Evolutionary conservation across 1,140 invertebrate species (phyloP), one percentile per base, ranked within the genome.

Genomic region (Brachionus rubens): DNA sequence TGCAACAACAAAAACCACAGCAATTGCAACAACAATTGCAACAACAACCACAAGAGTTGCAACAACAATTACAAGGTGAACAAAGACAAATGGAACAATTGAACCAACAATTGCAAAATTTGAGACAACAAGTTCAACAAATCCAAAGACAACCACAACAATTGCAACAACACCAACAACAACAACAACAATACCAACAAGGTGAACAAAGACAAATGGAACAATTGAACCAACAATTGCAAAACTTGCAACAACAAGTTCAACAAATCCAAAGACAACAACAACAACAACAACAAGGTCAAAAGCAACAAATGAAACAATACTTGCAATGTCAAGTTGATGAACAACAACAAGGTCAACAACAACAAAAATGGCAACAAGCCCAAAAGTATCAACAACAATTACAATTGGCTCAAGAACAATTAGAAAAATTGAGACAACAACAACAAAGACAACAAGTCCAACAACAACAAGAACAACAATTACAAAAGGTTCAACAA

Each of bases 391-490:
- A 46, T n/a, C 54, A 6, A 40, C 56, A 62, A 10, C 56, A 62
- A 62, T 62, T 40, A 12, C 28, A 62, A 62, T 14, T 36, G 3
- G 14, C 6, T 40, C 0, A 41, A n/a, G 36, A 65, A 46, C 36
- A 65, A 14, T 28, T 12, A 9, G 36, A 65, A 65, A 36, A 59
- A 59, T 16, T 16, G 14, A 26, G 33, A 59, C 54, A 59, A 33
- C 50, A 54, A 54, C 50, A 59, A 19, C 54, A 59, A 59, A 6
- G 9, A 14, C 54, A 59, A 59, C 28, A 33, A 46, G 9, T 12
- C 10, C 59, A 65, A 46, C 59, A 65, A 65, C 59, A 65, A 14
- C 59, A 46, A 46, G 9, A 3, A 16, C 43, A 46, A 46, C 43
- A 46, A 46, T 14, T 3, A 10, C 43, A 46, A 46, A 4, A 46